These are phyloP conservation scores for Leptinotarsa undecemlineata DNA, from an alignment of 1,140 invertebrate genomes.

Conservation along the genomic window DNA sequence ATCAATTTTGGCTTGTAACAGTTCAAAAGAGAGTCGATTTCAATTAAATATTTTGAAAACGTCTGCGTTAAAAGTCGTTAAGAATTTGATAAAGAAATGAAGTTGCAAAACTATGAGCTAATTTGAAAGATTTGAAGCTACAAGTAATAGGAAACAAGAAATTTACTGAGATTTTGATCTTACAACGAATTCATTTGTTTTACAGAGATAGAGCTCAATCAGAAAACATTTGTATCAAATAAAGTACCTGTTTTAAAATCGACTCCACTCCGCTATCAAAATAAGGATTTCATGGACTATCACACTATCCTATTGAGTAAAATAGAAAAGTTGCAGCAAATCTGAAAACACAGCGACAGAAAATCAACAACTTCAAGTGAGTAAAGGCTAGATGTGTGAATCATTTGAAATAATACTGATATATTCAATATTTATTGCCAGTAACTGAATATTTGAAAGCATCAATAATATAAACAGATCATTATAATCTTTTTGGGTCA, in stretches of 20 bases:
- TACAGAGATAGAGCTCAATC: slow-evolving; percentile 40
- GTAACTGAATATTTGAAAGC: too few relatives aligned
- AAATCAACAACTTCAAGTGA: slow-evolving; percentile 42
- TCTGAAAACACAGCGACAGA: slow-evolving; percentile 44
- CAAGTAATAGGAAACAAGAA: slow-evolving; percentile 43
- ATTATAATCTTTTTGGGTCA: too few relatives aligned
- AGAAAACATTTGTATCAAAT: slow-evolving; percentile 39
- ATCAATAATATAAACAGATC: too few relatives aligned
- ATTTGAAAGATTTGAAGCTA: slow-evolving; percentile 45
- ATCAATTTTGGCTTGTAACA: slow-evolving; percentile 20
- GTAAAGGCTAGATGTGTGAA: not conserved
- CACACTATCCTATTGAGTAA: slow-evolving; percentile 38
- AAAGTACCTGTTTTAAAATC: slow-evolving; percentile 42
- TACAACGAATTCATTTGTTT: not conserved
- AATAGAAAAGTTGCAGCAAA: slow-evolving; percentile 46
- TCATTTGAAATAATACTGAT: too few relatives aligned
- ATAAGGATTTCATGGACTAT: slow-evolving; percentile 33
- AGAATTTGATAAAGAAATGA: slow-evolving; percentile 45
- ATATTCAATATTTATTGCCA: too few relatives aligned
- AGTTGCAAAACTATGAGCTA: slow-evolving; percentile 35
- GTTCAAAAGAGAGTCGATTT: slow-evolving; percentile 38
- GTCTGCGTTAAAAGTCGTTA: slow-evolving; percentile 36
- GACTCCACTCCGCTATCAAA: slow-evolving; percentile 40
- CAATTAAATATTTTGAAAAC: slow-evolving; percentile 47
- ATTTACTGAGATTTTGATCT: slow-evolving; percentile 37